These are phyloP conservation scores for Synergus gifuensis DNA, from an alignment of 2,888 invertebrate species.

Conservation along the genomic window DNA sequence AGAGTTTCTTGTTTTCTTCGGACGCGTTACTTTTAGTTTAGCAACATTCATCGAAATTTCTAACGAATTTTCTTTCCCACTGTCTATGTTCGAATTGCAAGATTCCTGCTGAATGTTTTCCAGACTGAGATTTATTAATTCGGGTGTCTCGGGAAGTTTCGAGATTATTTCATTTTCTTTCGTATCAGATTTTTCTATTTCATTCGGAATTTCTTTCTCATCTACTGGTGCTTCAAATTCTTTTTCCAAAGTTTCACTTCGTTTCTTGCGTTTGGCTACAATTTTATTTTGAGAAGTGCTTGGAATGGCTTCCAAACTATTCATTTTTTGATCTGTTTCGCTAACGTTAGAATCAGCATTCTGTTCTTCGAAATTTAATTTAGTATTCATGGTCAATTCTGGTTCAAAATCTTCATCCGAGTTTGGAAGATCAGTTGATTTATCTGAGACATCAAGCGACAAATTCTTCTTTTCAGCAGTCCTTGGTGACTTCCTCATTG, in stretches of 20 bases:
- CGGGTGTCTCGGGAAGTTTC: slow-evolving; percentile 43
- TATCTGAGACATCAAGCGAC: slow-evolving; percentile 11
- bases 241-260: neutral
- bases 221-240: neutral
- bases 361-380: neutral
- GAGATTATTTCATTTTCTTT: neutral
- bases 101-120: slow-evolving; percentile 72
- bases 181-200: neutral
- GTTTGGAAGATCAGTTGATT: neutral
- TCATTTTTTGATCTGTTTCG: slow-evolving; percentile 10
- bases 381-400: neutral
- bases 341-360: neutral
- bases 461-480: slow-evolving; percentile 59
- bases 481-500: slow-evolving; percentile 65
- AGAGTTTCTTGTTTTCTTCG: slow-evolving; percentile 69
- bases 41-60: slow-evolving; percentile 66
- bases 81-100: slow-evolving; percentile 72
- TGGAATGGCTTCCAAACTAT: slow-evolving; percentile 4
- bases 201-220: neutral
- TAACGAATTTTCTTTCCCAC: slow-evolving; percentile 75
- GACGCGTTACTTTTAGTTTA: slow-evolving; percentile 68
- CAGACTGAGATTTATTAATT: slow-evolving; percentile 61
- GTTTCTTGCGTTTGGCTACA: slow-evolving; percentile 14
- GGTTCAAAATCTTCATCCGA: neutral
- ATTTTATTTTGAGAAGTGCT: slow-evolving; percentile 16